These are phyloP conservation scores for Merodon equestris DNA, from an alignment of 2,888 invertebrate genomes.

Conservation along the genomic window DNA sequence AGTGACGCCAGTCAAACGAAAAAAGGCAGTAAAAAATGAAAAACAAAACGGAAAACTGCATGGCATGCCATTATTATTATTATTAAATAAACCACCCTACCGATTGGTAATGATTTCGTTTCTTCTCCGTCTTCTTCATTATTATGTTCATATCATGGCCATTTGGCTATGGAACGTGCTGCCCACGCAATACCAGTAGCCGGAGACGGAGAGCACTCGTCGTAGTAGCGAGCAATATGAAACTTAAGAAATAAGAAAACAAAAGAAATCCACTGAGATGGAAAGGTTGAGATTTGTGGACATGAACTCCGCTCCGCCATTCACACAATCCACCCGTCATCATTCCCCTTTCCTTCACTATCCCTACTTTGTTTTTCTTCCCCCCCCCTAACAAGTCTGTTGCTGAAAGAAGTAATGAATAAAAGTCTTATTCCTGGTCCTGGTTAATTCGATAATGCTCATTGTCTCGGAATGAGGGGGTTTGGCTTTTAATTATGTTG, in stretches of 20 bases:
- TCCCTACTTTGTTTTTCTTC: too few species aligned
- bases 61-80: constrained; percentile 53
- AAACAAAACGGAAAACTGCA: constrained; percentile 43
- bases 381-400: constrained; percentile 11
- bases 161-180: constrained; percentile 48
- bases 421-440: constrained; percentile 51
- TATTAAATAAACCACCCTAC: constrained; percentile 66
- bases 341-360: too few species aligned
- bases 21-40: constrained; percentile 31
- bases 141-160: constrained; percentile 63
- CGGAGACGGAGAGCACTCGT: too few species aligned
- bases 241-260: constrained; percentile 7
- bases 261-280: constrained; percentile 34
- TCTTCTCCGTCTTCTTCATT: constrained; percentile 44
- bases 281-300: constrained; percentile 57
- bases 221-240: constrained; percentile 12
- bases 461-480: constrained; percentile 54
- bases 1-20: constrained; percentile 42
- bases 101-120: constrained; percentile 53
- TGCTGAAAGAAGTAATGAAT: constrained; percentile 40
- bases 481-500: constrained; percentile 52
- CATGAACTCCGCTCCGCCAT: too few species aligned
- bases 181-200: constrained; percentile 57
- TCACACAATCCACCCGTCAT: too few species aligned
- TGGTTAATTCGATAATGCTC: constrained; percentile 65